Conservation (phyloP, 2,113 vertebrate species). For the human (Homo sapiens) region DNA sequence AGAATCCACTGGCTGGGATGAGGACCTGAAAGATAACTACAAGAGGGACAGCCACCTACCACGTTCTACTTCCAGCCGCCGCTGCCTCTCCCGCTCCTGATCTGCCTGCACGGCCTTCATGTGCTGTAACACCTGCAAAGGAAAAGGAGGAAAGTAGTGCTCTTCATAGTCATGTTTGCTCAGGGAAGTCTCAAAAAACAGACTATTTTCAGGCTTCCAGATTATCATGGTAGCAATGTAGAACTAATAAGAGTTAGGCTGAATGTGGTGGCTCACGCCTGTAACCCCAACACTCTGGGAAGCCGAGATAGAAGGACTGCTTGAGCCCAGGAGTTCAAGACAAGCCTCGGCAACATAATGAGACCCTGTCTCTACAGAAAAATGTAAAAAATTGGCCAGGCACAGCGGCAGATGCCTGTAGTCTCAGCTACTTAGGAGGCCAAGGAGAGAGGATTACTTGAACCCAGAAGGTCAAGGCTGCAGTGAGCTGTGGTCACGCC, state of each 20-base stretch:
- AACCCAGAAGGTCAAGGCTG: too few relatives aligned
- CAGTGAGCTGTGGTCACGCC: too few relatives aligned
- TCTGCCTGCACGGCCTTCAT: conserved; percentile 93
- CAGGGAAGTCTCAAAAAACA: background rate
- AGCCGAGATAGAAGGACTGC: too few relatives aligned
- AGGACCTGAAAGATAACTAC: background rate
- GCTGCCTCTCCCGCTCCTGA: conserved; percentile 91
- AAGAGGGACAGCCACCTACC: conserved; percentile 74
- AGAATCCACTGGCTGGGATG: background rate
- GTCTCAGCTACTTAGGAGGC: too few relatives aligned
- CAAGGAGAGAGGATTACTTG: too few relatives aligned
- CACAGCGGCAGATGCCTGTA: too few relatives aligned
- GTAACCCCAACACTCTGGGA: too few relatives aligned
- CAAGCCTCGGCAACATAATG: too few relatives aligned
- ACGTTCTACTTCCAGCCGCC: conserved; percentile 90
- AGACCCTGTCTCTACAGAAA: too few relatives aligned
- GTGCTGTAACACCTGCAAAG: conserved; percentile 92
- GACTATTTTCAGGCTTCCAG: background rate
- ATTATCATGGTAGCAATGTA: background rate
- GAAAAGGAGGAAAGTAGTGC: background rate
- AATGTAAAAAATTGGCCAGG: too few relatives aligned
- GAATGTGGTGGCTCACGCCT: too few relatives aligned
- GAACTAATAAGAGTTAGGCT: background rate
- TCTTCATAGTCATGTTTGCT: background rate
- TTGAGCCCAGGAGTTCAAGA: too few relatives aligned